Conservation (phyloP, 2,888 invertebrate genomes). For the Leptopilina drosophilae region DNA sequence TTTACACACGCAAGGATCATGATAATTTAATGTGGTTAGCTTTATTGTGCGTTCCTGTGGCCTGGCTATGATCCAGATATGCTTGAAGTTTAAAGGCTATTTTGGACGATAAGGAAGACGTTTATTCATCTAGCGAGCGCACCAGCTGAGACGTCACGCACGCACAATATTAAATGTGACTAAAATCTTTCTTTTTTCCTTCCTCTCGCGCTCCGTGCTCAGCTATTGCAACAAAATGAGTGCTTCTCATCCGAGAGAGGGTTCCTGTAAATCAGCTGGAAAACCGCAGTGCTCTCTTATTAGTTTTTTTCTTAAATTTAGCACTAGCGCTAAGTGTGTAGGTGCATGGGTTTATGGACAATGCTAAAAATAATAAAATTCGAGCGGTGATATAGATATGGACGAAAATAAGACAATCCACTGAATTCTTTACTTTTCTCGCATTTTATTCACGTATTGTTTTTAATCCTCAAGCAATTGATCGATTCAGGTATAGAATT, state of each 20-base stretch:
- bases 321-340: too few species aligned
- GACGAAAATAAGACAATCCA: too few species aligned
- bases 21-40: constrained; percentile 68
- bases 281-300: constrained; percentile 11
- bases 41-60: constrained; percentile 70
- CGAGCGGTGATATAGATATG: too few species aligned
- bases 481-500: too few species aligned
- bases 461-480: too few species aligned
- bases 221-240: constrained; percentile 16
- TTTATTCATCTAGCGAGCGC: constrained; percentile 73
- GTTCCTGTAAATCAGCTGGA: constrained; percentile 17
- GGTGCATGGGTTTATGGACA: too few species aligned
- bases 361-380: too few species aligned
- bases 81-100: constrained; percentile 74
- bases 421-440: too few species aligned
- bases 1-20: constrained; percentile 53
- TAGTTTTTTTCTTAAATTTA: background rate
- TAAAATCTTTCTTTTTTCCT: constrained; percentile 35
- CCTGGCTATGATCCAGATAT: constrained; percentile 74
- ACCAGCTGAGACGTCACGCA: constrained; percentile 71
- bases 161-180: constrained; percentile 65
- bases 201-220: constrained; percentile 41
- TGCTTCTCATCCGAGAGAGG: background rate
- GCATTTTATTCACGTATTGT: too few species aligned
- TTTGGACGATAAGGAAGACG: constrained; percentile 76